These are phyloP conservation scores for Muscicapa comitata DNA, from an alignment of 2,797 vertebrate genomes.

Conservation along the genomic window DNA sequence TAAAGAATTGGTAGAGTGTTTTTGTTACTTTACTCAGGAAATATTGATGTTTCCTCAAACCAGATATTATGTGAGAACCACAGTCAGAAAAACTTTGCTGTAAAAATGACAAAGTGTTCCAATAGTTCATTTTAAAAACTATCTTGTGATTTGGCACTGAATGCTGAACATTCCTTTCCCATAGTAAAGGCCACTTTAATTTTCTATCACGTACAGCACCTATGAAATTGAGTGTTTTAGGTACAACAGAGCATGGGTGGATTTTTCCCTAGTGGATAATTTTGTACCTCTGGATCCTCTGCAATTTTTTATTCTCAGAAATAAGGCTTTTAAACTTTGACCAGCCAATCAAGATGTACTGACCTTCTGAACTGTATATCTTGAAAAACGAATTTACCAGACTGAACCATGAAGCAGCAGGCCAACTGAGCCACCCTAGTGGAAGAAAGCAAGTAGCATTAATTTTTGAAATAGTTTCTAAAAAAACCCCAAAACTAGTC, in stretches of 20 bases:
- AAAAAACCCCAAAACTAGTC: neutral
- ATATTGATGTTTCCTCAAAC: neutral
- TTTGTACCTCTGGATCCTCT: neutral
- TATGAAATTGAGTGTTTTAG: neutral
- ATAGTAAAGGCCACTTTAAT: neutral
- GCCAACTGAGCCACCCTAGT: neutral
- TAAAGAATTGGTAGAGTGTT: neutral
- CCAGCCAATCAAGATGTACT: neutral
- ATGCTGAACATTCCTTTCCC: neutral
- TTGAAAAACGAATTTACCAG: neutral
- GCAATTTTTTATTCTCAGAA: neutral
- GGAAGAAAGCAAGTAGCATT: neutral
- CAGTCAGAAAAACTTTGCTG: neutral
- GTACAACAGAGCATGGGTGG: neutral
- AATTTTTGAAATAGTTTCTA: slow-evolving; percentile 16
- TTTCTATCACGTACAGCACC: neutral
- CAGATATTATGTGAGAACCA: neutral
- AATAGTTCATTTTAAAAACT: neutral
- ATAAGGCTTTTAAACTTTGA: neutral
- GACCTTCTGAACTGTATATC: neutral
- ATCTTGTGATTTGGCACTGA: neutral
- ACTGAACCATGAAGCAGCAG: neutral
- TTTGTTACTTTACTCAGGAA: neutral
- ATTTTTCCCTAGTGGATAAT: neutral
- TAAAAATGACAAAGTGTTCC: neutral